These are phyloP conservation scores for Campoletis raptor DNA, from an alignment of 2,888 invertebrate genomes.

Conservation along the genomic window DNA sequence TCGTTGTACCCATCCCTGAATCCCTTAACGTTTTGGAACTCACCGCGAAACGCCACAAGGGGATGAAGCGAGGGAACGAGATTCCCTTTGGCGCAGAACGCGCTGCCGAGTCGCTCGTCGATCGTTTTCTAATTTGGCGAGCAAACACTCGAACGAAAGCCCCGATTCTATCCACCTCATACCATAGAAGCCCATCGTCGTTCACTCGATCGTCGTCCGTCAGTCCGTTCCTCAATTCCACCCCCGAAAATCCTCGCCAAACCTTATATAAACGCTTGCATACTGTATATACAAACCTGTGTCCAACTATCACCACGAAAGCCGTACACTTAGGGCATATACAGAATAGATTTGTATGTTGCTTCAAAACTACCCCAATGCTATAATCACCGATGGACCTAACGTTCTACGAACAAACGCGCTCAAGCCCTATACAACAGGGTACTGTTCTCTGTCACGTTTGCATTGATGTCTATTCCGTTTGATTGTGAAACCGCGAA, in stretches of 20 bases:
- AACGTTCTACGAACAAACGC: slow-evolving; percentile 50
- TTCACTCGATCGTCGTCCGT: slow-evolving; percentile 56
- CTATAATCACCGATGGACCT: slow-evolving; percentile 42
- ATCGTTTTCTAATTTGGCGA: slow-evolving; percentile 84
- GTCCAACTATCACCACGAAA: slow-evolving; percentile 28
- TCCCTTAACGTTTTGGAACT: slow-evolving; percentile 54
- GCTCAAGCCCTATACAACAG: slow-evolving; percentile 36
- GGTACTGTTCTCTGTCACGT: slow-evolving; percentile 52
- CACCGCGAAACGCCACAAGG: slow-evolving; percentile 60
- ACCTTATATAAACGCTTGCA: slow-evolving; percentile 57
- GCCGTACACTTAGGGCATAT: slow-evolving; percentile 2
- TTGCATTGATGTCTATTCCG: slow-evolving; percentile 52
- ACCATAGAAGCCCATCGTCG: slow-evolving; percentile 18
- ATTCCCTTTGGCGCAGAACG: slow-evolving; percentile 76
- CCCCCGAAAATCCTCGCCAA: slow-evolving; percentile 44
- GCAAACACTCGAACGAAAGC: slow-evolving; percentile 79
- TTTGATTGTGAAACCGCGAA: slow-evolving; percentile 54
- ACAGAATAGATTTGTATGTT: slow-evolving; percentile 56
- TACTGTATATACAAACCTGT: slow-evolving; percentile 33
- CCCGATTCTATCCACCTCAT: slow-evolving; percentile 39
- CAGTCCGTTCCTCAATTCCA: slow-evolving; percentile 59
- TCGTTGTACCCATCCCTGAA: slow-evolving; percentile 37
- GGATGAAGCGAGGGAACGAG: slow-evolving; percentile 62
- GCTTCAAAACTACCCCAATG: slow-evolving; percentile 35
- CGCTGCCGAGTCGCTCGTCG: slow-evolving; percentile 79